Evolutionary conservation across 1,140 invertebrate species (phyloP).

Genomic region (Schlechtendalia chinensis): DNA sequence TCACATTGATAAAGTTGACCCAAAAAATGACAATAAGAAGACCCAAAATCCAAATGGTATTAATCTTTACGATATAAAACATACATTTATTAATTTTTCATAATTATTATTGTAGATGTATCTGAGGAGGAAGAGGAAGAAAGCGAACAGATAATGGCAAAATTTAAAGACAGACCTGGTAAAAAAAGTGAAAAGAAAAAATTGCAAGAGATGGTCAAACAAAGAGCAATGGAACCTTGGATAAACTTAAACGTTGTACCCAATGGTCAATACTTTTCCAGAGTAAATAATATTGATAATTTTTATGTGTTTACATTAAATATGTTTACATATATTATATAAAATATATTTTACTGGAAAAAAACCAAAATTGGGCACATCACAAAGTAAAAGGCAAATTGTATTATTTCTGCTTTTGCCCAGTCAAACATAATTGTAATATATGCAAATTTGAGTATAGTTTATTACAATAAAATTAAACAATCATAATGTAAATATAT

Average conservation of each 20-base stretch:
- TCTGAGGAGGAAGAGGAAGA: conserved; percentile 24
- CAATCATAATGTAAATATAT: too few species aligned
- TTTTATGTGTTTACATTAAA: neutral
- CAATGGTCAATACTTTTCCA: conserved; percentile 33
- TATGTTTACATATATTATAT: too few species aligned
- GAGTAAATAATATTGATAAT: conserved; percentile 7
- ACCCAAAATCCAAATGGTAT: conserved; percentile 34
- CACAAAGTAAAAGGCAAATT: too few species aligned
- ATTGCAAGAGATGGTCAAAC: conserved; percentile 45
- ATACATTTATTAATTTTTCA: neutral
- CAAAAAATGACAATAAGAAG: conserved; percentile 18
- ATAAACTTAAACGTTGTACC: conserved; percentile 32
- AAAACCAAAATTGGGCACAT: too few species aligned
- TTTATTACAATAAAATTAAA: too few species aligned
- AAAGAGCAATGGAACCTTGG: conserved; percentile 47
- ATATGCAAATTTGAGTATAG: too few species aligned
- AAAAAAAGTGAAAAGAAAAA: conserved; percentile 48
- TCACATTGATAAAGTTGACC: conserved; percentile 34
- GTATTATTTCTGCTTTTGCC: too few species aligned
- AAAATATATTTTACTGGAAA: too few species aligned
- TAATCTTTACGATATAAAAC: too few species aligned
- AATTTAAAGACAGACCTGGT: conserved; percentile 43
- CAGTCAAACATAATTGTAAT: too few species aligned
- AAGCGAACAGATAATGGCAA: conserved; percentile 45
- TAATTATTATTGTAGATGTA: conserved; percentile 3